Conservation (phyloP, 2,888 invertebrate genomes). For the Philaethria dido region DNA sequence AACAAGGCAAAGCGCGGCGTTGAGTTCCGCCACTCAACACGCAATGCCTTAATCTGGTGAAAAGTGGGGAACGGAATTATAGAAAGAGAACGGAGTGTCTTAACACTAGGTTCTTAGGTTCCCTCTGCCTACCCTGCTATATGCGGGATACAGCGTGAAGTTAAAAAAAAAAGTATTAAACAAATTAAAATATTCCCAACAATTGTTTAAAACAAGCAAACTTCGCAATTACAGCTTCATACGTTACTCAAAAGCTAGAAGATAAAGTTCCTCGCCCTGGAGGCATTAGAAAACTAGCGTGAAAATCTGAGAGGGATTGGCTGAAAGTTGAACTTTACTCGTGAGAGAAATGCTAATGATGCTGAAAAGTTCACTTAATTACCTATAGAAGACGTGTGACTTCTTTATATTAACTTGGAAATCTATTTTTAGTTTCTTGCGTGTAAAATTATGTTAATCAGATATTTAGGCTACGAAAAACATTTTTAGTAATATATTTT, state of each 20-base stretch:
- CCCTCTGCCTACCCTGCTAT: too few relatives aligned
- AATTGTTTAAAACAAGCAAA: conserved; percentile 20
- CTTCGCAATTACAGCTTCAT: conserved; percentile 27
- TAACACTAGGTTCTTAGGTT: too few relatives aligned
- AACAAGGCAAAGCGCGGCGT: too few relatives aligned
- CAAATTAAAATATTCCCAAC: conserved; percentile 9
- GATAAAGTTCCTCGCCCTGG: conserved; percentile 29
- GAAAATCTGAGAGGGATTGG: conserved; percentile 29
- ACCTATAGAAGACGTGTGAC: conserved; percentile 7
- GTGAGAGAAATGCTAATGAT: conserved; percentile 27
- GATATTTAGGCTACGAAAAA: too few relatives aligned
- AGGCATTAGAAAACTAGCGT: conserved; percentile 32
- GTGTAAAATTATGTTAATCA: too few relatives aligned
- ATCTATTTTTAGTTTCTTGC: background rate
- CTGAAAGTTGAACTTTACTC: conserved; percentile 20
- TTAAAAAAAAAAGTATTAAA: background rate
- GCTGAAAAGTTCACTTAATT: conserved; percentile 24
- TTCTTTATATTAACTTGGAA: background rate
- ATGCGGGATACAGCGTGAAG: too few relatives aligned
- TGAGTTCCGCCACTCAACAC: too few relatives aligned
- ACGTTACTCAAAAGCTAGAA: conserved; percentile 24
- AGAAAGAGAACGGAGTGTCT: too few relatives aligned
- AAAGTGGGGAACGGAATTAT: too few relatives aligned
- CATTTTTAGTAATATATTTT: too few relatives aligned
- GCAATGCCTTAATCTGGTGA: too few relatives aligned